Evolutionary conservation across 2,113 vertebrate species (phyloP).

Genomic region (Pteruthius melanotis): DNA sequence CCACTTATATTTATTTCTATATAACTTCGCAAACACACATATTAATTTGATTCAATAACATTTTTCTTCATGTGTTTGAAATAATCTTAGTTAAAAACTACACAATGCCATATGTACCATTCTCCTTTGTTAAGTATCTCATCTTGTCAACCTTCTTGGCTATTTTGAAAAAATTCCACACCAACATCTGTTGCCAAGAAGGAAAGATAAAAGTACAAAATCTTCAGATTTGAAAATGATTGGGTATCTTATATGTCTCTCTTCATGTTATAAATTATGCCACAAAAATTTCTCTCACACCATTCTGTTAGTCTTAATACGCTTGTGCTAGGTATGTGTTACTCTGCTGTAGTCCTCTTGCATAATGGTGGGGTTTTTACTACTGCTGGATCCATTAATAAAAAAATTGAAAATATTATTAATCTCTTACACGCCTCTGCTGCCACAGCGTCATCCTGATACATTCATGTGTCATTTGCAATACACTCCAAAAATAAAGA

Average conservation of each 20-base stretch:
- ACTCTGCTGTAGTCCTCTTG: constrained; percentile 33
- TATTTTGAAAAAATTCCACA: background rate
- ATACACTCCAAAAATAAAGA: constrained; percentile 65
- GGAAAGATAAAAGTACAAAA: background rate
- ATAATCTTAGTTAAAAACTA: background rate
- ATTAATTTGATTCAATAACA: background rate
- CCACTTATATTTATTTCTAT: background rate
- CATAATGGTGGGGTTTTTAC: background rate
- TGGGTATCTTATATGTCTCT: background rate
- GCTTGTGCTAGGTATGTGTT: background rate
- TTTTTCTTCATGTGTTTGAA: background rate
- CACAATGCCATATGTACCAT: background rate
- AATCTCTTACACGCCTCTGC: constrained; percentile 48
- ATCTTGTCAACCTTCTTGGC: background rate
- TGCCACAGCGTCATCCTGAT: constrained; percentile 48
- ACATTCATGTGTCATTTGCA: constrained; percentile 60
- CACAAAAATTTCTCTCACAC: background rate
- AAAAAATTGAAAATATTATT: constrained; percentile 52
- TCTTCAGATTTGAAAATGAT: background rate
- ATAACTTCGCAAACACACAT: background rate
- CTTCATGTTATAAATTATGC: background rate
- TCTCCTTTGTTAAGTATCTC: background rate
- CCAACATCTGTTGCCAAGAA: background rate
- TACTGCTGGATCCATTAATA: constrained; percentile 55
- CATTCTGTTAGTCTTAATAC: background rate